A percentile compares a stretch with the other conserved stretches of the same genome.
Evolutionary conservation across 2,113 vertebrate genomes (phyloP).

Genomic region (Paramisgurnus dabryanus): DNA sequence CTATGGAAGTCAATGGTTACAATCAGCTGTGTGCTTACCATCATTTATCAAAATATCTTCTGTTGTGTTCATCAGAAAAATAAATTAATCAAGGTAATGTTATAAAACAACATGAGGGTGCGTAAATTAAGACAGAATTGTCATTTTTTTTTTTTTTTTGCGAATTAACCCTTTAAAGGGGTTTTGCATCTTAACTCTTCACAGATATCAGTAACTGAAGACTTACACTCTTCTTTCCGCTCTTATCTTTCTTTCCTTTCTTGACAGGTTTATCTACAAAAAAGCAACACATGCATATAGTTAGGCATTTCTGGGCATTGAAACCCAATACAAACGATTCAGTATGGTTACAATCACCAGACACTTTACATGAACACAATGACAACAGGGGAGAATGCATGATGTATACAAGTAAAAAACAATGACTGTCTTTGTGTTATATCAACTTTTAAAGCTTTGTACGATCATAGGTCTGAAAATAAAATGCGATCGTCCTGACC

Average conservation of each 20-base stretch:
- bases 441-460: background rate
- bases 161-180: no score
- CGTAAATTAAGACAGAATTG: no score
- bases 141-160: no score
- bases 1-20: no score
- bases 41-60: no score
- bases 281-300: background rate
- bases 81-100: no score
- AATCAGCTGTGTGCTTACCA: no score
- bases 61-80: no score
- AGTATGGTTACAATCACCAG: background rate
- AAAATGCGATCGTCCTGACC: background rate
- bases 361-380: background rate
- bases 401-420: background rate
- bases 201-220: no score
- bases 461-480: background rate
- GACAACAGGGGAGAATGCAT: background rate
- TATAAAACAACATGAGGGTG: no score
- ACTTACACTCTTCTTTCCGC: conserved; percentile 87
- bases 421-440: background rate
- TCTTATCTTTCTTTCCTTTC: conserved; percentile 88
- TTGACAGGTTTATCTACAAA: conserved; percentile 75
- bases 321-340: background rate
- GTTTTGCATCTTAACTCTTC: no score
- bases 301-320: background rate